A percentile compares a stretch with the other conserved stretches of the same genome.
Evolutionary conservation across 2,888 invertebrate genomes (phyloP).

Genomic region (Gortyna flavago): DNA sequence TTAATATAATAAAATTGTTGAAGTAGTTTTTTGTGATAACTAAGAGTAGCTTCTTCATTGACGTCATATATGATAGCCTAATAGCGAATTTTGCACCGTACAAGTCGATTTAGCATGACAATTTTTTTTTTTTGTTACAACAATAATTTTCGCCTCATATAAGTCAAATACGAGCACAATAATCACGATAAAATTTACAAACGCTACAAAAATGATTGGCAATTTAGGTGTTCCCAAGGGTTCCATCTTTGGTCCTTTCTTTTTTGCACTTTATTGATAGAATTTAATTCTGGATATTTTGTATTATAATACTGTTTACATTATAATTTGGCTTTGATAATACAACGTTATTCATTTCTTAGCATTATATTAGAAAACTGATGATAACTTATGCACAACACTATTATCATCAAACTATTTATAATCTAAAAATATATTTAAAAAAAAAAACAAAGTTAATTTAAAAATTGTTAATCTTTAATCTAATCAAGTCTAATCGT

Average conservation of each 20-base stretch:
- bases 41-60: slow-evolving; percentile 11
- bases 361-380: background rate
- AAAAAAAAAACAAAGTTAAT: background rate
- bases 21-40: background rate
- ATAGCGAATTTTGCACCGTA: background rate
- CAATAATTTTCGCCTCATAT: background rate
- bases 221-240: background rate
- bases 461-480: slow-evolving; percentile 7
- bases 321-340: background rate
- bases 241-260: background rate
- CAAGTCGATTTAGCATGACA: slow-evolving; percentile 10
- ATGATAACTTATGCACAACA: background rate
- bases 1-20: background rate
- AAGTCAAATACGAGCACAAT: background rate
- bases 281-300: background rate
- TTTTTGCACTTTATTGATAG: background rate
- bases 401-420: background rate
- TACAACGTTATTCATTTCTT: background rate
- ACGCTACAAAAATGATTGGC: background rate
- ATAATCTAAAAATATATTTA: slow-evolving; percentile 1
- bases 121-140: background rate
- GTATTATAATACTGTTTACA: background rate
- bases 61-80: slow-evolving; percentile 32
- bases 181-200: no score
- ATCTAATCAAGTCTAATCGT: slow-evolving; percentile 15